These are phyloP conservation scores for Antechinus stuartii DNA, from an alignment of 2,113 vertebrate species.

Conservation along the genomic window DNA sequence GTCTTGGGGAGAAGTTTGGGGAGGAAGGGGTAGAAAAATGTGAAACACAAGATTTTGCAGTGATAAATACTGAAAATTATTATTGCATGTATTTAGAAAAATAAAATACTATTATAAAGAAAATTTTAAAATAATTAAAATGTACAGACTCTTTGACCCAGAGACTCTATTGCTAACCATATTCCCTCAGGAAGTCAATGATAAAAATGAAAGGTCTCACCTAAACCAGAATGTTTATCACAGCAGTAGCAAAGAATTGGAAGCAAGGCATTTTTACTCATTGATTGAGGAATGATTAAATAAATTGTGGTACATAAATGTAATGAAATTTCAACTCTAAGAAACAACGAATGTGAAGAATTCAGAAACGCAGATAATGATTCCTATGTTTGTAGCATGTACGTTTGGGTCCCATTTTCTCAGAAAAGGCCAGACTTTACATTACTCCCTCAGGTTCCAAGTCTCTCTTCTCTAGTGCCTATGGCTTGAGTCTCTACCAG, in stretches of 20 bases:
- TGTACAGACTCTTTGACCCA: background rate
- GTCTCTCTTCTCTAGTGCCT: background rate
- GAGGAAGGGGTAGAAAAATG: too few relatives aligned
- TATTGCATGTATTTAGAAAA: too few relatives aligned
- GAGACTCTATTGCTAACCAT: background rate
- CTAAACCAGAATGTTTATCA: background rate
- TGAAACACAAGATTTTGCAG: too few relatives aligned
- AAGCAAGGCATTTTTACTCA: background rate
- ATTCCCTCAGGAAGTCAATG: background rate
- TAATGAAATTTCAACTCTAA: background rate
- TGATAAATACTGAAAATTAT: too few relatives aligned
- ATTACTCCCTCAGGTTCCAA: background rate
- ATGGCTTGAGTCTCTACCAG: background rate
- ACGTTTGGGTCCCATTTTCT: background rate
- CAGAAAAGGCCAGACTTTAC: background rate
- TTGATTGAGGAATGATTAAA: background rate
- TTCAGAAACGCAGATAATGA: background rate
- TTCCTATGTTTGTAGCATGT: background rate
- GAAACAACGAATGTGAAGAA: background rate
- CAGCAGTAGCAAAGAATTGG: background rate
- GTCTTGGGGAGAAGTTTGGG: too few relatives aligned
- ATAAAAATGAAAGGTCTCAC: background rate
- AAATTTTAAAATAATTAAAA: background rate
- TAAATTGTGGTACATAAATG: background rate
- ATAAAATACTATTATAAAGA: too few relatives aligned